phyloP scores from a whole-genome alignment of 2,113 vertebrate species.

The Corythoichthys intestinalis region DNA sequence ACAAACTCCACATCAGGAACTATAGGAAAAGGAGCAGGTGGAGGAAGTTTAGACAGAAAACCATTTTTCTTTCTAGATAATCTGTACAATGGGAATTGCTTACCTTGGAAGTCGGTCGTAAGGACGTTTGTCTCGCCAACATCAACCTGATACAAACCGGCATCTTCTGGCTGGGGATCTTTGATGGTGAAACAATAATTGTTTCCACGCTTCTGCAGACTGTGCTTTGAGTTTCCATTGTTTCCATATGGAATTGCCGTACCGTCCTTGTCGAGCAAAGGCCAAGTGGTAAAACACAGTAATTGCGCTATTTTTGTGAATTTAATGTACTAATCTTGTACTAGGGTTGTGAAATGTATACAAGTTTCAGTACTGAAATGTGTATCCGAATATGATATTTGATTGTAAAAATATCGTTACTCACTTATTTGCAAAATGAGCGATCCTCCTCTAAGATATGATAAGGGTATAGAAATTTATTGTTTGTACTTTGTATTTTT shows the following conservation, averaged over 20 bases:
- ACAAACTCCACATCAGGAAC: conserved; percentile 75
- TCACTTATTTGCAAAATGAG: too few species aligned
- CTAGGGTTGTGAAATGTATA: too few species aligned
- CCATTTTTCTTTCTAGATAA: background rate
- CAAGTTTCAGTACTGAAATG: too few species aligned
- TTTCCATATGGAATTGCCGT: conserved; percentile 66
- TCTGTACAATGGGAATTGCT: background rate
- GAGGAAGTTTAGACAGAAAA: background rate
- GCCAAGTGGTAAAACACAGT: background rate
- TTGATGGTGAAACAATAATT: conserved; percentile 79
- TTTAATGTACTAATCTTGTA: too few species aligned
- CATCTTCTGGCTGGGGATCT: conserved; percentile 76
- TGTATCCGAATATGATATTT: too few species aligned
- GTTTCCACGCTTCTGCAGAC: conserved; percentile 69
- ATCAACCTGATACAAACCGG: conserved; percentile 84
- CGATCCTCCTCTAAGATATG: too few species aligned
- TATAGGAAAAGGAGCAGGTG: conserved; percentile 33
- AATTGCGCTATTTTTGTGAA: background rate
- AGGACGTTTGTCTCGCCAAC: conserved; percentile 80
- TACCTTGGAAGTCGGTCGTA: conserved; percentile 77
- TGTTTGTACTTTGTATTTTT: too few species aligned
- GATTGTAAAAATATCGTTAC: too few species aligned
- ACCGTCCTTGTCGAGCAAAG: conserved; percentile 73
- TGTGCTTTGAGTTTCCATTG: conserved; percentile 68
- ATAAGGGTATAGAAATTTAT: too few species aligned